Evolutionary conservation across 2,113 vertebrate species (phyloP).

Genomic region (Dinomys branickii): DNA sequence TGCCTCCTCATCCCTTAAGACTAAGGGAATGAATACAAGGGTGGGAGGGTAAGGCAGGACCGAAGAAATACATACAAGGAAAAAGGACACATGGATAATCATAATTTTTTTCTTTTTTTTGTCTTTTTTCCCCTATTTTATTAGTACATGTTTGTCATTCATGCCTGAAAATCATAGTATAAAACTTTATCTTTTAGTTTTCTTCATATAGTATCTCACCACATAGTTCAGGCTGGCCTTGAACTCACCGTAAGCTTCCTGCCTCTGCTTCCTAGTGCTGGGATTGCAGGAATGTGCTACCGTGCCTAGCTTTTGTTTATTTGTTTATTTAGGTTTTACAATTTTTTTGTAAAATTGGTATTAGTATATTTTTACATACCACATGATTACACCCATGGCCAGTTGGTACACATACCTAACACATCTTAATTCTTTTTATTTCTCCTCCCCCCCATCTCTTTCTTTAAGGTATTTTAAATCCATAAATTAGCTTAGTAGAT

Average conservation of each 20-base stretch:
- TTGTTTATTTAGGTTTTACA: not conserved
- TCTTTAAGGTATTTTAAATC: not conserved
- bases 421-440: not conserved
- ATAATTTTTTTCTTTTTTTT: not conserved
- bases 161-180: not conserved
- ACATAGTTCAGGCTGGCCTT: not conserved
- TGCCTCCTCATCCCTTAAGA: not conserved
- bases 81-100: not conserved
- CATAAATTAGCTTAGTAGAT: not conserved
- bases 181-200: not conserved
- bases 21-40: not conserved
- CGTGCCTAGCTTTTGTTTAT: not conserved
- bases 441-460: not conserved
- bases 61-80: not conserved
- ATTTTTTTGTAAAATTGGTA: not conserved
- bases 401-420: not conserved
- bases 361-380: not conserved
- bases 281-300: not conserved
- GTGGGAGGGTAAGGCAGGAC: not conserved
- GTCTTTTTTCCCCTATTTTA: not conserved
- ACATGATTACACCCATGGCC: not conserved
- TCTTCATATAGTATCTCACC: not conserved
- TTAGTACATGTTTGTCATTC: not conserved
- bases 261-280: not conserved
- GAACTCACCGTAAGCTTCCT: not conserved